phyloP scores from a whole-genome alignment of 2,113 vertebrate genomes.

The Aptenodytes patagonicus region DNA sequence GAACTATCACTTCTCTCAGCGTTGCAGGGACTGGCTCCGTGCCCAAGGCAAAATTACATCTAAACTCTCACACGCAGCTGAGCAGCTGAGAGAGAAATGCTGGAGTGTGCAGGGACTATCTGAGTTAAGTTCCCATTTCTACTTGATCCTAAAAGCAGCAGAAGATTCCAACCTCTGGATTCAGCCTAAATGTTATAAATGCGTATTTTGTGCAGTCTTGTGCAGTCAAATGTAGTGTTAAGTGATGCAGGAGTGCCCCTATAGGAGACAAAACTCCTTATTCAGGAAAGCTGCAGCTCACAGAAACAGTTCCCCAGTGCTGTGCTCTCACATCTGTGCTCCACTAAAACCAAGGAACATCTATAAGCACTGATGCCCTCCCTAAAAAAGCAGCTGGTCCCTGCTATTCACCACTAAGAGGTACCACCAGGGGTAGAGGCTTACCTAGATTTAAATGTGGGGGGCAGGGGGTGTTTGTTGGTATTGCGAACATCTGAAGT shows the following conservation, averaged over 20 bases:
- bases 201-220: background rate
- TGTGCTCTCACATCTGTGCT: background rate
- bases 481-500: background rate
- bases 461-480: background rate
- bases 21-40: slow-evolving; percentile 22
- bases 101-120: background rate
- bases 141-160: background rate
- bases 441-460: background rate
- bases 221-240: background rate
- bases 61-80: slow-evolving; percentile 12
- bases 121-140: slow-evolving; percentile 6
- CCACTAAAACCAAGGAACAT: background rate
- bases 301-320: background rate
- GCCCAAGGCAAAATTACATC: slow-evolving; percentile 66
- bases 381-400: background rate
- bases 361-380: background rate
- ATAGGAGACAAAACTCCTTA: background rate
- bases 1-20: slow-evolving; percentile 43
- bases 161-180: background rate
- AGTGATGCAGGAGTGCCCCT: background rate
- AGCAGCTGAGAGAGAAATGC: background rate
- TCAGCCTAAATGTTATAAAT: background rate
- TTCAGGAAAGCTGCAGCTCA: background rate
- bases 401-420: background rate
- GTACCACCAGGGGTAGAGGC: background rate